A percentile compares a stretch with the other conserved stretches of the same genome.
These are phyloP conservation scores for Ceuthmochares aereus DNA, from an alignment of 2,113 vertebrate species.

Conservation along the genomic window DNA sequence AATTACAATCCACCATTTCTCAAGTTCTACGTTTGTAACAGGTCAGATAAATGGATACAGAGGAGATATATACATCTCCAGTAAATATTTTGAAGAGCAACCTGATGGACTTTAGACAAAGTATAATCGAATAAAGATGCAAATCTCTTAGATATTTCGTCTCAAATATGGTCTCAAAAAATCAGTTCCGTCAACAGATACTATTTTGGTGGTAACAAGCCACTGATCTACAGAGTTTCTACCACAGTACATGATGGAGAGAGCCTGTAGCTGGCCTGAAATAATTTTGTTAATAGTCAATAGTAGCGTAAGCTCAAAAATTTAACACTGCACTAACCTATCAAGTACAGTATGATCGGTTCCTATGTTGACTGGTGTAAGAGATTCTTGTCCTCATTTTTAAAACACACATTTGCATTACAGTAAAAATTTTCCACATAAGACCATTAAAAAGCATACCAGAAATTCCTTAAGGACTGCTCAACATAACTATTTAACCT, in stretches of 20 bases:
- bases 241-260: neutral
- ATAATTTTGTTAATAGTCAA: neutral
- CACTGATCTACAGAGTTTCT: neutral
- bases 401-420: neutral
- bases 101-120: neutral
- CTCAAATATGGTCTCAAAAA: slow-evolving; percentile 15
- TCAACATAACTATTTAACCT: neutral
- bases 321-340: neutral
- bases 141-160: neutral
- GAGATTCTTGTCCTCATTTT: neutral
- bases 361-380: neutral
- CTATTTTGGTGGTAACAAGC: neutral
- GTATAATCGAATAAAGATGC: neutral
- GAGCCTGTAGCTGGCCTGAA: neutral
- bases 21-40: neutral
- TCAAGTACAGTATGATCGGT: neutral
- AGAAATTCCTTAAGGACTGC: neutral
- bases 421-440: neutral
- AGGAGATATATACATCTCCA: neutral
- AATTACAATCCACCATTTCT: neutral
- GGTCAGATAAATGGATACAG: neutral
- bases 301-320: neutral
- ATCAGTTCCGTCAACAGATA: neutral
- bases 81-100: neutral
- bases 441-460: neutral